Conservation (phyloP, 2,113 vertebrate species). For the Coturnix japonica region DNA sequence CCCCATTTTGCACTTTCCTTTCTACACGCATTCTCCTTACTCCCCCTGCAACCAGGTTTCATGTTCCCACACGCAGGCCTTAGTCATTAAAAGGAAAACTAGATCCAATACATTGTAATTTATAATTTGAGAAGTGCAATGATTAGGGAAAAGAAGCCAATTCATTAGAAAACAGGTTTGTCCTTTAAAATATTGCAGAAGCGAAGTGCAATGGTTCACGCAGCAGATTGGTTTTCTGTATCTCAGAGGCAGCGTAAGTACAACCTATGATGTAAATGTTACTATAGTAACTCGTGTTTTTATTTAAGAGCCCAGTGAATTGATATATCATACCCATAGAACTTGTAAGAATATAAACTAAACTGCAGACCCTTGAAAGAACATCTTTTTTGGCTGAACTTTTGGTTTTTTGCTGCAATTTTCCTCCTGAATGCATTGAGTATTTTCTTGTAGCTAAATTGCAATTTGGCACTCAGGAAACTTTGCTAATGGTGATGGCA, state of each 20-base stretch:
- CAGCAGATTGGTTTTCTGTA: slow-evolving; percentile 23
- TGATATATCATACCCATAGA: slow-evolving; percentile 31
- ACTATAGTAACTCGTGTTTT: slow-evolving; percentile 67
- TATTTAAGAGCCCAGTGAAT: slow-evolving; percentile 64
- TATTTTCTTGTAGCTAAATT: not conserved
- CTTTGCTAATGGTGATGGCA: not conserved
- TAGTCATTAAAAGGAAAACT: not conserved
- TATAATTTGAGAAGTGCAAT: not conserved
- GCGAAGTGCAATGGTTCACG: slow-evolving; percentile 10
- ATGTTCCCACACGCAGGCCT: not conserved
- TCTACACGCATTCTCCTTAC: not conserved
- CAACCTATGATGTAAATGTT: slow-evolving; percentile 70
- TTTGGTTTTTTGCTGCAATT: not conserved
- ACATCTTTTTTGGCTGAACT: not conserved
- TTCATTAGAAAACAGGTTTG: slow-evolving; percentile 19
- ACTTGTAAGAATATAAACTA: slow-evolving; percentile 24
- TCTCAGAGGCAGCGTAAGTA: slow-evolving; percentile 27
- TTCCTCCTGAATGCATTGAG: not conserved
- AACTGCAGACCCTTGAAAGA: slow-evolving; percentile 2
- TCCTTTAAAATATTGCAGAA: not conserved
- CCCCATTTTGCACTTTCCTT: not conserved
- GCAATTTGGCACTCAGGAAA: not conserved
- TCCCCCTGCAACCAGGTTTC: not conserved
- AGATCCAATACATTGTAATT: not conserved
- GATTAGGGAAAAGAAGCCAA: not conserved